A percentile compares a stretch with the other conserved stretches of the same genome.
Evolutionary conservation across 2,113 vertebrate species (phyloP).

Genomic region (Setophaga petechia): DNA sequence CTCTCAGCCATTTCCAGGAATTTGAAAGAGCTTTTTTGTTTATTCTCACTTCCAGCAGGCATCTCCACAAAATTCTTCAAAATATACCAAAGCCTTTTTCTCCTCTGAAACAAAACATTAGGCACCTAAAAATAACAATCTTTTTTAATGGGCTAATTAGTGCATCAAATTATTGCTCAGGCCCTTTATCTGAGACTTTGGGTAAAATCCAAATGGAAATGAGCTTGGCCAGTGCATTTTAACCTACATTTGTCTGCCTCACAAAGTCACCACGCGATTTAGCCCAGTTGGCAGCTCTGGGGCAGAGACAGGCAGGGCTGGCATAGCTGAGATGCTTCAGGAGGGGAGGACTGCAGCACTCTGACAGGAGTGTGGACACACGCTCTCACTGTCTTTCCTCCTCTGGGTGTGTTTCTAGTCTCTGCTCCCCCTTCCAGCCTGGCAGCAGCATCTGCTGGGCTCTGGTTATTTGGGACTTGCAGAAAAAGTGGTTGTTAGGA

Average conservation of each 20-base stretch:
- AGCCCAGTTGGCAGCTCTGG: slow-evolving; percentile 61
- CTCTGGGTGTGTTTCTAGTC: accelerated
- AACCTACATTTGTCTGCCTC: slow-evolving; percentile 60
- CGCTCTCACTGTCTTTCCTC: accelerated
- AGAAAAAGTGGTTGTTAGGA: background rate
- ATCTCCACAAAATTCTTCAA: slow-evolving; percentile 6
- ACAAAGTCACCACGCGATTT: slow-evolving; percentile 19
- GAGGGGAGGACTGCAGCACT: background rate
- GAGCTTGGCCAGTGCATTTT: slow-evolving; percentile 45
- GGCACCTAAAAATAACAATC: slow-evolving; percentile 20
- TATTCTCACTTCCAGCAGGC: background rate
- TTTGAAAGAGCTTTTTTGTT: slow-evolving; percentile 12
- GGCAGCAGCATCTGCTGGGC: accelerated
- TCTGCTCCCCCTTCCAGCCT: background rate
- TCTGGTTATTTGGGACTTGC: background rate
- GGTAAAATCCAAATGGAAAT: slow-evolving; percentile 66
- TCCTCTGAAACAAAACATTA: background rate
- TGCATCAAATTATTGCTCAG: slow-evolving; percentile 36
- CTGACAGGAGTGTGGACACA: background rate
- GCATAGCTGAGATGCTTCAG: slow-evolving; percentile 36
- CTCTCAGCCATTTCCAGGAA: slow-evolving; percentile 32
- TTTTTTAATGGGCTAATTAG: slow-evolving; percentile 23
- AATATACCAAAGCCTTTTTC: background rate
- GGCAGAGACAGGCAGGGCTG: background rate
- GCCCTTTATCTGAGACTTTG: slow-evolving; percentile 39